A percentile compares a stretch with the other conserved stretches of the same genome.
These are phyloP conservation scores for Psephotus haematonotus DNA, from an alignment of 2,113 vertebrate genomes.

Conservation along the genomic window DNA sequence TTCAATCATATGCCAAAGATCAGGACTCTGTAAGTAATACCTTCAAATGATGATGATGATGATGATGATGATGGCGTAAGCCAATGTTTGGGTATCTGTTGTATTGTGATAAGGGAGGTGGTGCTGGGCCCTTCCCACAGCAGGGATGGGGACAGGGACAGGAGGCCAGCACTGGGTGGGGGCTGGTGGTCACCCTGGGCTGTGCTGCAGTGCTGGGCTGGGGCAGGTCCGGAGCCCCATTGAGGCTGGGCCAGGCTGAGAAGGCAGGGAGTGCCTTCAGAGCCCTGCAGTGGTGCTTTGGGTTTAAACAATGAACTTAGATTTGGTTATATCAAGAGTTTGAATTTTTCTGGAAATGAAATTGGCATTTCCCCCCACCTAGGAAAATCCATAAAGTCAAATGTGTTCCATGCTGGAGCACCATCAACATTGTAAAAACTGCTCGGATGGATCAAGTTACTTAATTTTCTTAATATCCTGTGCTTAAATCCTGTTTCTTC, in stretches of 20 bases:
- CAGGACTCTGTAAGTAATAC: conserved; percentile 93
- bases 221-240: neutral
- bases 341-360: neutral
- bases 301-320: neutral
- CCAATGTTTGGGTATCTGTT: neutral
- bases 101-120: neutral
- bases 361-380: rapidly evolving
- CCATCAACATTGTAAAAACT: neutral
- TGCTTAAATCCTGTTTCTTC: neutral
- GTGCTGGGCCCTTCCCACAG: neutral
- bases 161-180: neutral
- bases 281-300: neutral
- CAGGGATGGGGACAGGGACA: neutral
- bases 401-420: neutral
- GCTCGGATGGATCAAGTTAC: neutral
- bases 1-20: conserved; percentile 99
- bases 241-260: neutral
- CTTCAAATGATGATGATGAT: neutral
- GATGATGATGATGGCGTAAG: neutral
- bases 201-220: neutral
- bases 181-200: neutral
- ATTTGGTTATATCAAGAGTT: neutral
- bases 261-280: neutral
- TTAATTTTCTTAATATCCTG: neutral
- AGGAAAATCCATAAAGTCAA: neutral